phyloP scores from a whole-genome alignment of 2,113 vertebrate species.

The Xenus cinereus region DNA sequence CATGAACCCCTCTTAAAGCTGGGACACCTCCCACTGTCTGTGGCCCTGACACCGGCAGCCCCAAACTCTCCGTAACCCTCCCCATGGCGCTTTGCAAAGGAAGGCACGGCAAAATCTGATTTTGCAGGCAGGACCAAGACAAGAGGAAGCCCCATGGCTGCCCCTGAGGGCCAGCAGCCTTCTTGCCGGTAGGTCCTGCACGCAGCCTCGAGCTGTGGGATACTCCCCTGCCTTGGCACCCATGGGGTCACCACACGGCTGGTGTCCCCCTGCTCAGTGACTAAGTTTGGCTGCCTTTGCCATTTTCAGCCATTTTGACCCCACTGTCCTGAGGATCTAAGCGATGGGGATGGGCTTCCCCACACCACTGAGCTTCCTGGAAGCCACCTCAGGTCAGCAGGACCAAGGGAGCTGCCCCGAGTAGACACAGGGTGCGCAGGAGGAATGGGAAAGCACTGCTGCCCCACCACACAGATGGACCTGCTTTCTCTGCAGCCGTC shows the following conservation, averaged over 20 bases:
- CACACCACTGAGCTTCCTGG: background rate
- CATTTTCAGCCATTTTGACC: background rate
- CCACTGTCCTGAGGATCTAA: background rate
- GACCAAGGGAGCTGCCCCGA: background rate
- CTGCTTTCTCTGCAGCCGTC: background rate
- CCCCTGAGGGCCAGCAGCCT: background rate
- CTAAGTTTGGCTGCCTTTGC: background rate
- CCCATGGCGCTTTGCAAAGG: accelerated
- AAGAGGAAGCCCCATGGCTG: background rate
- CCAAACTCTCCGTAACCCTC: background rate
- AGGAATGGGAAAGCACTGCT: background rate
- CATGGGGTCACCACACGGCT: background rate
- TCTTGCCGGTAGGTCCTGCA: background rate
- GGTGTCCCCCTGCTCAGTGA: background rate
- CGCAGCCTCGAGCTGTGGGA: background rate
- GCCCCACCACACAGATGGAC: background rate
- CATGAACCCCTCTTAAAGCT: background rate
- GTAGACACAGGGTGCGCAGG: background rate
- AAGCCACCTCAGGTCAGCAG: background rate
- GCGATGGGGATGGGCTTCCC: background rate
- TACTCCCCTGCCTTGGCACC: too few species aligned
- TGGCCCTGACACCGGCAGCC: background rate
- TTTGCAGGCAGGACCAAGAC: background rate
- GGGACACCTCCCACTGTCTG: accelerated
- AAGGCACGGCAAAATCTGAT: background rate